A percentile compares a stretch with the other conserved stretches of the same genome.
Conservation (phyloP, 2,888 invertebrate species). For the Cyclophora punctaria region DNA sequence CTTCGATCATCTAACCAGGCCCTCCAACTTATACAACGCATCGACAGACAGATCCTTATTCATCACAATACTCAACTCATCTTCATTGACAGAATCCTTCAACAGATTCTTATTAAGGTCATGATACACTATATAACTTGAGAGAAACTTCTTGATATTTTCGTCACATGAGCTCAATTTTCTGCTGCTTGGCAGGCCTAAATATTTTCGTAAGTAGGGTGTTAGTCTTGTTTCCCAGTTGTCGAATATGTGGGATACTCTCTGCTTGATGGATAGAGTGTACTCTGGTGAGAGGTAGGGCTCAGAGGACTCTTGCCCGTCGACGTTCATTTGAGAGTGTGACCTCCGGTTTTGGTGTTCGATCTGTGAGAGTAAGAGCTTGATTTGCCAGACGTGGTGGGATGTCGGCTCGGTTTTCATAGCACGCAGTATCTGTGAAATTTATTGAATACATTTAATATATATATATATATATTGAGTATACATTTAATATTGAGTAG, state of each 20-base stretch:
- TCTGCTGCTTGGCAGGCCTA: constrained; percentile 55
- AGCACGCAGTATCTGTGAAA: constrained; percentile 69
- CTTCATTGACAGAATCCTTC: constrained; percentile 30
- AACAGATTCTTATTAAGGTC: constrained; percentile 68
- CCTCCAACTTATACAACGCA: constrained; percentile 31
- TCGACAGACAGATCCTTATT: constrained; percentile 34
- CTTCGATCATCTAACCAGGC: constrained; percentile 44
- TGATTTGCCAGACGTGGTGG: constrained; percentile 84
- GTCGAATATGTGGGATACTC: constrained; percentile 69
- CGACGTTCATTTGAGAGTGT: constrained; percentile 43
- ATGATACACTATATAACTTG: constrained; percentile 74
- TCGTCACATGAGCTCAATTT: constrained; percentile 40
- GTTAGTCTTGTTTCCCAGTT: constrained; percentile 67
- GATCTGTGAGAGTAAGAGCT: constrained; percentile 77
- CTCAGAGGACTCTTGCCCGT: constrained; percentile 46
- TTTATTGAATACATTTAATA: too few relatives aligned
- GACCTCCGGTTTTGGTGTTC: constrained; percentile 42
- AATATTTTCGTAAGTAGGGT: constrained; percentile 63
- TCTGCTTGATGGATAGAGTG: constrained; percentile 77
- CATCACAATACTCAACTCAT: constrained; percentile 37
- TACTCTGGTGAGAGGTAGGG: constrained; percentile 76
- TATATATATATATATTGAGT: too few relatives aligned
- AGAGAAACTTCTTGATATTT: constrained; percentile 54
- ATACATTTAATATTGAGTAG: too few relatives aligned
- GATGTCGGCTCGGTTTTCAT: constrained; percentile 70